Conservation (phyloP, 2,888 invertebrate species). For the Meteorus colon region DNA sequence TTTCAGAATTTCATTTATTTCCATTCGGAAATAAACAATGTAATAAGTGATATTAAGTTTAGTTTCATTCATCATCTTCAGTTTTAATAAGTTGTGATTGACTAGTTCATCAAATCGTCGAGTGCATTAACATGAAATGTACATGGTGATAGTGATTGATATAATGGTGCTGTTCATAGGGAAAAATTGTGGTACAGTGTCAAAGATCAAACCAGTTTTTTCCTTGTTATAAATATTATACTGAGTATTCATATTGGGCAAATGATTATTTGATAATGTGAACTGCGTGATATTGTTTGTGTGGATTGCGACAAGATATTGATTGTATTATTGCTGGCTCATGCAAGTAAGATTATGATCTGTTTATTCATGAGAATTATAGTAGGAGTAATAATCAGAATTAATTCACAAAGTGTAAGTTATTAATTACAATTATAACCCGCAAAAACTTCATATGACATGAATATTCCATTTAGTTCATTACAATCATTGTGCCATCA, state of each 20-base stretch:
- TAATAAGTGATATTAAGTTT: background rate
- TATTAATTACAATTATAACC: too few species aligned
- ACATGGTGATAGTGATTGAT: background rate
- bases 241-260: background rate
- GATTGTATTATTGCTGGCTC: background rate
- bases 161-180: background rate
- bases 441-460: too few species aligned
- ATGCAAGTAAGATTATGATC: slow-evolving; percentile 1
- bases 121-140: background rate
- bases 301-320: background rate
- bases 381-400: too few species aligned
- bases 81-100: too few species aligned
- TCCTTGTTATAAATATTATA: background rate
- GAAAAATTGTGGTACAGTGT: background rate
- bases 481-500: background rate
- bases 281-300: background rate
- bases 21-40: background rate
- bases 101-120: too few species aligned
- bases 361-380: background rate
- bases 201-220: background rate
- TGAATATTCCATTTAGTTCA: too few species aligned
- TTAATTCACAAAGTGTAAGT: too few species aligned
- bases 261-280: background rate
- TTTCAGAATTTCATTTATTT: background rate
- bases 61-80: background rate